Evolutionary conservation across 1,140 invertebrate species (phyloP).

Genomic region (Andricus grossulariae): DNA sequence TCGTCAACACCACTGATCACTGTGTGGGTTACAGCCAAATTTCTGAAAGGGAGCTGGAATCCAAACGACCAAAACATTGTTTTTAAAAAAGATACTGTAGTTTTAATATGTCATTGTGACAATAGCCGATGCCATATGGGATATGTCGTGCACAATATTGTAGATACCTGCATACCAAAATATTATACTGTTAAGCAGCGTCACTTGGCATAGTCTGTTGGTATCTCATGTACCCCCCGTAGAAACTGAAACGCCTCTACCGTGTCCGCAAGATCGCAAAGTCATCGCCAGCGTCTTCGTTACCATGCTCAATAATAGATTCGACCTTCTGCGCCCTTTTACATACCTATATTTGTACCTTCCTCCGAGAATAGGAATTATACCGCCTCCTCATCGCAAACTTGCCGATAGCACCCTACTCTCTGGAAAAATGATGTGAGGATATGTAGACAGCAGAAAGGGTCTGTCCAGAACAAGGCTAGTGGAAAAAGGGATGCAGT

Average conservation of each 20-base stretch:
- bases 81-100: too few species aligned
- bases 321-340: constrained; percentile 38
- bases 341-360: background rate
- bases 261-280: constrained; percentile 61
- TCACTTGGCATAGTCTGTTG: too few species aligned
- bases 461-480: constrained; percentile 13
- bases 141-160: too few species aligned
- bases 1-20: too few species aligned
- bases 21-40: too few species aligned
- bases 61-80: too few species aligned
- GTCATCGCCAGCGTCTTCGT: constrained; percentile 56
- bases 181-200: too few species aligned
- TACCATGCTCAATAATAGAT: constrained; percentile 49
- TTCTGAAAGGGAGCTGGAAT: too few species aligned
- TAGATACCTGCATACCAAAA: too few species aligned
- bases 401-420: background rate
- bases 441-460: constrained; percentile 33
- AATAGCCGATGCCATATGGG: too few species aligned
- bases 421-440: constrained; percentile 27
- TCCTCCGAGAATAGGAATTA: constrained; percentile 13
- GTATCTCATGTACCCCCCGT: constrained; percentile 54
- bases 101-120: too few species aligned
- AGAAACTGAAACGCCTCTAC: constrained; percentile 68
- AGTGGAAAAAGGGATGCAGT: background rate
- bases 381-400: background rate